Evolutionary conservation across 2,113 vertebrate genomes (phyloP).

Genomic region (Chlorodrepanis virens): DNA sequence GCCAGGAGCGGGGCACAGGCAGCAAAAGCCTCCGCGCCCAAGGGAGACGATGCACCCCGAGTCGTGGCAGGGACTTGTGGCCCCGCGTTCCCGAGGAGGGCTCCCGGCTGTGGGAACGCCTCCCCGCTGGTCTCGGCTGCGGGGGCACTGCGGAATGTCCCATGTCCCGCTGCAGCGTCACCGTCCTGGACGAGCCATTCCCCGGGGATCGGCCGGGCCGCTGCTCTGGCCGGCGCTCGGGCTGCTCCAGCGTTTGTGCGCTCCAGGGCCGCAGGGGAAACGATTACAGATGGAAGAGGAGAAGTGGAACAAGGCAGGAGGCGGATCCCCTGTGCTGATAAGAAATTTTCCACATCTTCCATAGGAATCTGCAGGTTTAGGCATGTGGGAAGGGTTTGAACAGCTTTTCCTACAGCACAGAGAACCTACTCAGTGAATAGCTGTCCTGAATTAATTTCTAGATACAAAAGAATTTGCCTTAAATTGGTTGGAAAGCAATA

Average conservation of each 20-base stretch:
- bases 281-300: background rate
- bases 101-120: slow-evolving; percentile 15
- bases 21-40: background rate
- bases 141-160: background rate
- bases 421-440: background rate
- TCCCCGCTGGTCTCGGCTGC: rapidly evolving
- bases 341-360: background rate
- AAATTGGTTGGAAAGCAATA: background rate
- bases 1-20: background rate
- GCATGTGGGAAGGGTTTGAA: background rate
- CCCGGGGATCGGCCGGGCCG: background rate
- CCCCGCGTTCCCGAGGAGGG: background rate
- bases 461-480: background rate
- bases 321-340: background rate
- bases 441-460: background rate
- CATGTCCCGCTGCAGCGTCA: background rate
- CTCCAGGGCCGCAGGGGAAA: background rate
- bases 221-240: background rate
- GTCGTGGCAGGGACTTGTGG: background rate
- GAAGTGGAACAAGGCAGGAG: background rate
- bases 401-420: background rate
- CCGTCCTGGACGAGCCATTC: background rate
- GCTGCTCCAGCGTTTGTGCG: background rate
- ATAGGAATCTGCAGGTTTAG: background rate
- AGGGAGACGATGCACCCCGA: rapidly evolving